Base-by-base conservation (phyloP, 2,797 vertebrate species). In the Echeneis naucrates region DNA sequence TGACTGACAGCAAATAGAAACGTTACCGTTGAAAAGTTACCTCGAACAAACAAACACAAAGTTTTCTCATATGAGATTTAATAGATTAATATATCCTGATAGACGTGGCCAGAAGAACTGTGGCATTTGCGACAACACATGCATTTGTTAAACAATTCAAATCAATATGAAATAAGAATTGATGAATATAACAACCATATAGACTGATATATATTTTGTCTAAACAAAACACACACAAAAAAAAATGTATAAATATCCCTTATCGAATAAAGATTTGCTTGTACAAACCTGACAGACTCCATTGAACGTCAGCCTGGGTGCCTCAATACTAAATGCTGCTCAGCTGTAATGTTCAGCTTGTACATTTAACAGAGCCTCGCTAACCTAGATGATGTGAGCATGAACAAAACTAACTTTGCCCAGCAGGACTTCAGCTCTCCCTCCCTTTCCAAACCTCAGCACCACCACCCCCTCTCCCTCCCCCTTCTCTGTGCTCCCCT, bases 1-100 rank as follows among this genome's bases (percentile, higher is more conserved):
- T 88, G 89, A 92, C 83, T 91, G 90, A 91, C 89, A 82, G 85
- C 76, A 73, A 87, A 88, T 33, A 77, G 65, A 84, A 89, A 76
- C 40, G 54, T 56, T 64, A 89, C 75, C 40, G 54, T 56, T 64
- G 38, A 68, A 81, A 83, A 82, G 80, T 61, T 23, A 76, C 79
- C 38, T 72, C n/a, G 6, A 30, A 50, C 77, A 76, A 82, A 81
- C 61, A 85, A 85, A 91, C 83, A 85, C 68, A 65, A 58, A 56
- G 68, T 35, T 27, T 77, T 37, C 66, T 21, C 56, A 78, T 72
- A 61, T 60, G 50, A 62, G 59, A 79, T 60, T 57, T 42, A 56
- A 79, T 58, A 55, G 61, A 53, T 59, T 72, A 72, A 82, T 56
- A 74, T 16, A 35, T 27, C 12, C 19, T 40, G 24, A 75, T 44